Evolutionary conservation across 92 coral and sea anemone genomes (phyloP), one percentile per base, ranked within the genome.

Genomic region (Heliopora coerulea): DNA sequence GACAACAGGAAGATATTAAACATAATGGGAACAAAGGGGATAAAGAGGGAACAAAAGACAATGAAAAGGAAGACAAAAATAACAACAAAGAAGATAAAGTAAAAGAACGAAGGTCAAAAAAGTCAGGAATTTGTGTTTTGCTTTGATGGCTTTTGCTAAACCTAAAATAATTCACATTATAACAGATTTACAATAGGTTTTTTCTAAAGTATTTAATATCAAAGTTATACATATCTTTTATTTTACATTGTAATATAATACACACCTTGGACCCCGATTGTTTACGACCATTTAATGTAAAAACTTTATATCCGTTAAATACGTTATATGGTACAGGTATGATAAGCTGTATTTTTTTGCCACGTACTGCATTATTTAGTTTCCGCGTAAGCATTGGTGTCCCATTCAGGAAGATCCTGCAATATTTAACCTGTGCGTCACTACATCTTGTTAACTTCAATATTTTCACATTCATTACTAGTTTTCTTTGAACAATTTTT

Each of bases 111-210:
- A 85, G 84, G 73, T 84, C 83, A 33, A 88, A 88, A 56, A 85
- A 85, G 63, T 88, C 93, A 18, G 89, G 93, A 50, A 79, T 85
- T 72, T 88, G 93, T 63, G 56, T 34, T 14, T 10, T 88, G 21
- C 52, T 88, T 21, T 88, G 59, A 67, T 26, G 0, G 14, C 12
- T 48, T 1, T 13, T 21, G 3, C 4, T 9, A 15, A 35, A 21
- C n/a, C 24, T 15, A 34, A 23, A 35, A 39, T 18, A 63, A 46
- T 15, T n/a, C n/a, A n/a, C n/a, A n/a, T n/a, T n/a, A n/a, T n/a
- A n/a, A n/a, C n/a, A n/a, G n/a, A n/a, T n/a, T n/a, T n/a, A n/a
- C n/a, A n/a, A n/a, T n/a, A n/a, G n/a, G n/a, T n/a, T n/a, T n/a
- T n/a, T n/a, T n/a, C n/a, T n/a, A 37, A 37, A 37, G 5, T 46